Evolutionary conservation across 2,797 vertebrate species (phyloP), one percentile per base, ranked within the genome.

Genomic region (Gephyroberyx darwinii): DNA sequence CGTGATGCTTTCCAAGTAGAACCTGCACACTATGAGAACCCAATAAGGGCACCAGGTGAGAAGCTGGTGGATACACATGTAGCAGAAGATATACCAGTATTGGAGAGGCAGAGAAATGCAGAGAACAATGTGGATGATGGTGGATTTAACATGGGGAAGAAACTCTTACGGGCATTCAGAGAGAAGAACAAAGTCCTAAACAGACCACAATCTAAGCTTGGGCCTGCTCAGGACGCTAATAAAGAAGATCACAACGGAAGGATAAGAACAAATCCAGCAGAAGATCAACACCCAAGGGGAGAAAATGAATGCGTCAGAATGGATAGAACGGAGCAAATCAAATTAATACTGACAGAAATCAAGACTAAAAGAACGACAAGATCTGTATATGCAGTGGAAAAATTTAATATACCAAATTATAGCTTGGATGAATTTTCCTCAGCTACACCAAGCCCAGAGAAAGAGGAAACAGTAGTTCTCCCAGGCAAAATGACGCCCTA

Each of bases 201-300:
- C 35, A 81, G 69, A 52, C 64, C 3, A 8, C 66, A 19, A 66
- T 0, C 33, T 41, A 35, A 65, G 41, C 63, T 65, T 4, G 71
- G 45, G 56, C 60, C 62, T 1, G 5, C 65, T 63, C 51, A 9
- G 17, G 59, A 52, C 2, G 50, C 58, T 54, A 35, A 83, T 51
- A 64, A 74, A 65, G 65, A 74, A 71, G 65, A 72, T 75, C 71
- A 78, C 68, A 84, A 5, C 5, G 56, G 41, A 60, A 65, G 39
- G 48, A 71, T 26, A 16, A 84, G 74, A 50, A 66, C 17, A 62
- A 62, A 69, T 74, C 78, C 80, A 74, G 56, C 58, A 14, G 37
- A 59, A 65, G 43, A 55, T 5, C 30, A 1, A 30, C 4, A 8
- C 50, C 75, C 8, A 5, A 56, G 39, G 51, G 73, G 50, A 43